Evolutionary conservation across 2,113 vertebrate species (phyloP).

Genomic region (Copsychus sechellarum): DNA sequence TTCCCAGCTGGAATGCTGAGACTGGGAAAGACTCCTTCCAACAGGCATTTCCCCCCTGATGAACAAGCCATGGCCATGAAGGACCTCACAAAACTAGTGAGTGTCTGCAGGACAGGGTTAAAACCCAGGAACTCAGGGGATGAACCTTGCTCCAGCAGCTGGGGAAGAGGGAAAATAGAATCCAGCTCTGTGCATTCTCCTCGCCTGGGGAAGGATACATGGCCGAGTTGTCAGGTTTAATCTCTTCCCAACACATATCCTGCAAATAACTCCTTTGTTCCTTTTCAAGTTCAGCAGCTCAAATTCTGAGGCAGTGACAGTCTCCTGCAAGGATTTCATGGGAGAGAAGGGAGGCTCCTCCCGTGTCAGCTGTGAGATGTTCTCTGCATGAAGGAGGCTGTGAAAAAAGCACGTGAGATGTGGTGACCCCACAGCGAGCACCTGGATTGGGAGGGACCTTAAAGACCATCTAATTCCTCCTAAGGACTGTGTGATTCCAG

Average conservation of each 20-base stretch:
- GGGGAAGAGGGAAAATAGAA: background rate
- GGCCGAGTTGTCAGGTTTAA: constrained; percentile 26
- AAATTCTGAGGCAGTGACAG: accelerated
- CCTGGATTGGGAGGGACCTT: background rate
- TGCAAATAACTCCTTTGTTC: constrained; percentile 25
- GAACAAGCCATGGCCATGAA: background rate
- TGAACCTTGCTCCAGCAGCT: background rate
- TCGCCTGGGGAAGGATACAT: background rate
- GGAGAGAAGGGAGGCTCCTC: background rate
- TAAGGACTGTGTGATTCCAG: background rate
- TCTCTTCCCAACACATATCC: constrained; percentile 1
- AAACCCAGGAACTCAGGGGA: background rate
- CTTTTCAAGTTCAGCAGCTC: background rate
- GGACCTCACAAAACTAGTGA: background rate
- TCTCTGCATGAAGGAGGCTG: background rate
- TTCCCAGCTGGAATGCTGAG: background rate
- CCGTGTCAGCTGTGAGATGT: background rate
- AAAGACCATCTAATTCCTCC: background rate
- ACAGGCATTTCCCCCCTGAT: background rate
- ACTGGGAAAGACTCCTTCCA: background rate
- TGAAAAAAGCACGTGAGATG: background rate
- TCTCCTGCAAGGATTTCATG: background rate
- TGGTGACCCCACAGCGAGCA: background rate
- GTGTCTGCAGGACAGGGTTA: background rate
- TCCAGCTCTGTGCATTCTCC: background rate